phyloP scores from a whole-genome alignment of 2,113 vertebrate genomes.

The Triplophysa rosa region DNA sequence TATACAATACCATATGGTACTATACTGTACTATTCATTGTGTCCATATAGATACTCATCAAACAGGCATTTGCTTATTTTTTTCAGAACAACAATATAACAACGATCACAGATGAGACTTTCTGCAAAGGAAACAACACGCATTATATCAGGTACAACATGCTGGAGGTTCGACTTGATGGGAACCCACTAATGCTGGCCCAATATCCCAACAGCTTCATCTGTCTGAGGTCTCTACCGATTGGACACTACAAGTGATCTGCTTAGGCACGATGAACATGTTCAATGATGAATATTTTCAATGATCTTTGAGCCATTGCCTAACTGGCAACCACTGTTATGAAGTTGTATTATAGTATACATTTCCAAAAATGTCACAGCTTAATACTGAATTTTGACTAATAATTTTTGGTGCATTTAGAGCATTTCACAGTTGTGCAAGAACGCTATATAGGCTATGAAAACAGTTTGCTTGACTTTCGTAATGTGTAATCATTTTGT shows the following conservation, averaged over 20 bases:
- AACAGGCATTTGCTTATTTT: not conserved
- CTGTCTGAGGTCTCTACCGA: slow-evolving; percentile 83
- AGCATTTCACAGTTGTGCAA: not conserved
- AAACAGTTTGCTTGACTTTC: not conserved
- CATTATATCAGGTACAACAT: slow-evolving; percentile 81
- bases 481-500: slow-evolving; percentile 31
- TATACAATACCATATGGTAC: not conserved
- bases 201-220: slow-evolving; percentile 87
- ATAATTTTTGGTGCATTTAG: not conserved
- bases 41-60: not conserved
- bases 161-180: slow-evolving; percentile 86
- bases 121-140: slow-evolving; percentile 87
- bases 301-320: not conserved
- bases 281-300: not conserved
- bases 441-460: not conserved
- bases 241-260: slow-evolving; percentile 82
- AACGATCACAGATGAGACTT: slow-evolving; percentile 84
- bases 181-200: slow-evolving; percentile 82
- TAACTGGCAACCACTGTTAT: slow-evolving; percentile 21
- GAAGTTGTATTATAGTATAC: slow-evolving; percentile 5
- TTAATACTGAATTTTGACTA: slow-evolving; percentile 6
- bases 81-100: slow-evolving; percentile 89
- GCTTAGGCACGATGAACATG: slow-evolving; percentile 2
- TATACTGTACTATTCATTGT: not conserved
- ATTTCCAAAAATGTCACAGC: slow-evolving; percentile 15